These are phyloP conservation scores for Abramis brama DNA, from an alignment of 2,113 vertebrate species.

Conservation along the genomic window DNA sequence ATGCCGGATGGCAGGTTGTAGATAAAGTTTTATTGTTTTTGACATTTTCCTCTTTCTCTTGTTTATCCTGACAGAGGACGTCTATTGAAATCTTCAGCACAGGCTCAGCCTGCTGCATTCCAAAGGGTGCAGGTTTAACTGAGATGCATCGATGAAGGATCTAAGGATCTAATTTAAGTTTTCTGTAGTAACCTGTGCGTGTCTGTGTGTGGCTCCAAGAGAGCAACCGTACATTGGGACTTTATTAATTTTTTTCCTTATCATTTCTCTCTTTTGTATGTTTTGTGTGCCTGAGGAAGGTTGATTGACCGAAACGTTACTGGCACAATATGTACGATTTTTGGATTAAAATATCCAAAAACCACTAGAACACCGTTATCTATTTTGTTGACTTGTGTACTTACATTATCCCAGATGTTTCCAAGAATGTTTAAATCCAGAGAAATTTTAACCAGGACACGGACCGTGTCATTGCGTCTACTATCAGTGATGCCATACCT, in stretches of 20 bases:
- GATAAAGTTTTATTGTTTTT: constrained; percentile 13
- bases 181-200: neutral
- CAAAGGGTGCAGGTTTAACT: neutral
- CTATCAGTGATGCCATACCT: no score
- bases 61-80: neutral
- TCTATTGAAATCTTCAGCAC: neutral
- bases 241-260: neutral
- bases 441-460: no score
- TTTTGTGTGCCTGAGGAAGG: no score
- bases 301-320: no score
- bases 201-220: neutral
- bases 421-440: no score
- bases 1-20: neutral
- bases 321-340: no score
- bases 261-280: neutral
- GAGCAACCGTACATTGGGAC: neutral
- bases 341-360: no score
- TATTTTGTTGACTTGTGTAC: no score
- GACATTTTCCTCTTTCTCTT: constrained; percentile 4
- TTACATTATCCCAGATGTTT: no score
- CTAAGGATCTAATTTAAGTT: neutral
- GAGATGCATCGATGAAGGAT: neutral
- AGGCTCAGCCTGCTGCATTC: neutral
- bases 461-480: no score
- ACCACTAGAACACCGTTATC: no score